Evolutionary conservation across 2,113 vertebrate species (phyloP), one percentile per base, ranked within the genome.

Genomic region (Solea solea): DNA sequence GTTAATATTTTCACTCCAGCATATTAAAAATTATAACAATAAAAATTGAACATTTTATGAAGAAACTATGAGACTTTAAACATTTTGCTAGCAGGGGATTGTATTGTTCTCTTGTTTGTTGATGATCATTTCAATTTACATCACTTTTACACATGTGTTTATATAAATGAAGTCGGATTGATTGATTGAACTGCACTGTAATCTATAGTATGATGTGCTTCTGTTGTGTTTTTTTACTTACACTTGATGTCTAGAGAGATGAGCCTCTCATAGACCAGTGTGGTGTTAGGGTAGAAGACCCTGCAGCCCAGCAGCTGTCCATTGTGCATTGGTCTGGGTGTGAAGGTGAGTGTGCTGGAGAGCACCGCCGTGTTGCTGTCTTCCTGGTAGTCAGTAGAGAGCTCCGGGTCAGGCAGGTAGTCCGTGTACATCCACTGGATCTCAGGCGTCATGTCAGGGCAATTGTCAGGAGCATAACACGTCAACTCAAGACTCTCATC

Each of bases 391-490:
- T 94, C 92, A 0, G 89, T 81, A 54, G 88, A 92, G 72, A 96
- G 95, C 2, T 90, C 81, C 0, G 95, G 94, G 73, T 95, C 94
- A 0, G 94, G 94, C 42, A 97, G 89, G 14, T 91, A 94, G 53
- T 96, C 95, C 0, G 95, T 94, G 86, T 95, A 94, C 84, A 95
- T 88, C 96, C 96, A 97, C 77, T 93, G 94, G 72, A 97, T 94
- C 70, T 95, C 92, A 0, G 96, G 96, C 27, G 81, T 93, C 93
- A 96, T 91, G 50, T 96, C 94, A 0, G 95, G 96, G 80, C 96
- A 97, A 86, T 96, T 97, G 74, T 96, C 95, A 0, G 96, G 96
- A 45, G 94, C 96, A 62, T 94, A 93, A 70, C 96, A 97, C 1
- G 94, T 95, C 80, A 97, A 85, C 62, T 96, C 95, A 73, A 95